phyloP scores from a whole-genome alignment of 2,888 invertebrate species.

The Osmoderma eremita region DNA sequence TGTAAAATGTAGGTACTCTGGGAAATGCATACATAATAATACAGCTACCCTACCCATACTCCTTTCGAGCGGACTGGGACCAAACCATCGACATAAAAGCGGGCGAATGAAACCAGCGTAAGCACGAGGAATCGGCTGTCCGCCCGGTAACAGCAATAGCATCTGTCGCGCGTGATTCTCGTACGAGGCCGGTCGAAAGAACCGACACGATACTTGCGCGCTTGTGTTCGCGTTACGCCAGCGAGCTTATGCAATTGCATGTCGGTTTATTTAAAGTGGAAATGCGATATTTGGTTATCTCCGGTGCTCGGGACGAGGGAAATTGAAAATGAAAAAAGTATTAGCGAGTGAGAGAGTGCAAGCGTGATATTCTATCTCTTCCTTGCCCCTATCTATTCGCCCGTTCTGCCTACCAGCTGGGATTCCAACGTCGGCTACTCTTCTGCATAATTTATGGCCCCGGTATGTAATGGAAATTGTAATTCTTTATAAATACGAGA shows the following conservation, averaged over 20 bases:
- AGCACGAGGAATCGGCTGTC: conserved; percentile 16
- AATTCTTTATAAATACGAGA: conserved; percentile 40
- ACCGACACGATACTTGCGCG: conserved; percentile 30
- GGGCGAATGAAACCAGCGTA: conserved; percentile 20
- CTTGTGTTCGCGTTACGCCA: background rate
- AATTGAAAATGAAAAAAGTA: conserved; percentile 45
- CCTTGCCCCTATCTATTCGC: conserved; percentile 2
- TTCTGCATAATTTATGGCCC: conserved; percentile 39
- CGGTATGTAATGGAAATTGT: conserved; percentile 38
- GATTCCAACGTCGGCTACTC: conserved; percentile 18
- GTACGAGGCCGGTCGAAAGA: conserved; percentile 35
- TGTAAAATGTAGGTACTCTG: conserved; percentile 61
- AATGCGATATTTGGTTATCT: conserved; percentile 44
- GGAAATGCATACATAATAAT: conserved; percentile 61
- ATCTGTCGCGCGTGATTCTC: conserved; percentile 37
- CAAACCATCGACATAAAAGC: conserved; percentile 16
- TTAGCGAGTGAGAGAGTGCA: conserved; percentile 35
- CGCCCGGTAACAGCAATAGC: conserved; percentile 33
- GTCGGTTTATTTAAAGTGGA: conserved; percentile 45
- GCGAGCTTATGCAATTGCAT: conserved; percentile 42
- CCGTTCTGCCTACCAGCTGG: background rate
- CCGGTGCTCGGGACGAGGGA: conserved; percentile 39
- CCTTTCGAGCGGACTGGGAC: conserved; percentile 42
- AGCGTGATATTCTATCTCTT: background rate
- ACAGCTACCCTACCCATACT: conserved; percentile 14